These are phyloP conservation scores for Oreochromis spilurus DNA, from an alignment of 2,113 vertebrate species.

Conservation along the genomic window DNA sequence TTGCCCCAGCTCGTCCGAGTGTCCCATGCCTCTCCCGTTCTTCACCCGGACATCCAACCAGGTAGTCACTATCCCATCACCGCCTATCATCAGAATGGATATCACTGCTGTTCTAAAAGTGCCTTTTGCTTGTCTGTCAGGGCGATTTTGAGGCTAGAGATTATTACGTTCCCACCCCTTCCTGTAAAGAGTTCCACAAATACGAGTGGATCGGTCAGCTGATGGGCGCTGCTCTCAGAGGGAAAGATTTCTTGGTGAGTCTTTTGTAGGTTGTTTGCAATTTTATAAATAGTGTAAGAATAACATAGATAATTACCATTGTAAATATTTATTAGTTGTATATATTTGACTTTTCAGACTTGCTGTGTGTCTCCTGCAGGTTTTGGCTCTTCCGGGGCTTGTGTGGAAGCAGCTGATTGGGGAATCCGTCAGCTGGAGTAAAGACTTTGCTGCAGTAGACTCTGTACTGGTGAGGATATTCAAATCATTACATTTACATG, in stretches of 20 bases:
- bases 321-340: neutral
- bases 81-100: neutral
- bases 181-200: conserved; percentile 90
- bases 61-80: conserved; percentile 57
- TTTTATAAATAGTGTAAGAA: neutral
- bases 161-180: conserved; percentile 95
- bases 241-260: conserved; percentile 95
- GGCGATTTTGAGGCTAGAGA: conserved; percentile 92
- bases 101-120: neutral
- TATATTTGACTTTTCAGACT: neutral
- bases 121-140: conserved; percentile 56
- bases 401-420: conserved; percentile 97
- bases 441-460: conserved; percentile 93
- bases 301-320: neutral
- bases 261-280: neutral
- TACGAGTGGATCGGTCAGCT: conserved; percentile 96
- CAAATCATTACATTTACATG: neutral
- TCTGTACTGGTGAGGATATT: conserved; percentile 85
- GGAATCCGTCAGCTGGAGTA: conserved; percentile 90
- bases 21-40: conserved; percentile 88
- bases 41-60: conserved; percentile 93
- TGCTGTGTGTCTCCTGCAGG: conserved; percentile 64
- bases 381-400: conserved; percentile 90
- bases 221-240: conserved; percentile 94
- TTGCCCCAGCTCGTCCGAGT: conserved; percentile 93